phyloP scores from a whole-genome alignment of 2,113 vertebrate species.

The Mobula birostris region DNA sequence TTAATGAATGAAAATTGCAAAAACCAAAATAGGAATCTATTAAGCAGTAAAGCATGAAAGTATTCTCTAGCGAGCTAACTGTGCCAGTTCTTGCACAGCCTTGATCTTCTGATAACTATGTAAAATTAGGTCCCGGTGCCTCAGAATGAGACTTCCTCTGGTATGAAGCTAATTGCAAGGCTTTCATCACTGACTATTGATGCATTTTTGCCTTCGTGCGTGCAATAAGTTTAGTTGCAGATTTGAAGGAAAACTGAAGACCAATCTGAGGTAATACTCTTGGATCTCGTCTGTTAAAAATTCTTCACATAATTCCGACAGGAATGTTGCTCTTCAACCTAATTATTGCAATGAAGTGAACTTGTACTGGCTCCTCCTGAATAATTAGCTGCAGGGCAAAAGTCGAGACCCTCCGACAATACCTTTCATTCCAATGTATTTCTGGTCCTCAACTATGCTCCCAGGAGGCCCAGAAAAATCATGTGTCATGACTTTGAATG shows the following conservation, averaged over 20 bases:
- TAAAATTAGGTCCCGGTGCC: neutral
- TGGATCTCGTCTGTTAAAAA: neutral
- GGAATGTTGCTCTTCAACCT: neutral
- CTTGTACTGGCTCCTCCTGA: neutral
- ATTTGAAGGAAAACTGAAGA: neutral
- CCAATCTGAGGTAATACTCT: neutral
- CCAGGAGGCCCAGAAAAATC: neutral
- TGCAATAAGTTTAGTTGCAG: neutral
- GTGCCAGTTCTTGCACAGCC: neutral
- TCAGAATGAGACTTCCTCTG: neutral
- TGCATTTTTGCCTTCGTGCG: neutral
- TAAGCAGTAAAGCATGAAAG: neutral
- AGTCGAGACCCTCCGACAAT: neutral
- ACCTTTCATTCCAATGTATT: neutral
- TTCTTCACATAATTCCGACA: neutral
- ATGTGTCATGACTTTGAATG: neutral
- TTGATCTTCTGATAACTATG: neutral
- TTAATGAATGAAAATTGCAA: neutral
- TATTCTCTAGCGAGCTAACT: neutral
- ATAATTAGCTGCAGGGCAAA: neutral
- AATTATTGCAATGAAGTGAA: neutral
- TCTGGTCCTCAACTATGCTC: neutral
- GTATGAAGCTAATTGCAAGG: neutral
- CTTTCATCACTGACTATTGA: neutral
- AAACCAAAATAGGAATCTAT: neutral